Evolutionary conservation across 2,888 invertebrate genomes (phyloP).

Genomic region (Heterodera filipjevi): DNA sequence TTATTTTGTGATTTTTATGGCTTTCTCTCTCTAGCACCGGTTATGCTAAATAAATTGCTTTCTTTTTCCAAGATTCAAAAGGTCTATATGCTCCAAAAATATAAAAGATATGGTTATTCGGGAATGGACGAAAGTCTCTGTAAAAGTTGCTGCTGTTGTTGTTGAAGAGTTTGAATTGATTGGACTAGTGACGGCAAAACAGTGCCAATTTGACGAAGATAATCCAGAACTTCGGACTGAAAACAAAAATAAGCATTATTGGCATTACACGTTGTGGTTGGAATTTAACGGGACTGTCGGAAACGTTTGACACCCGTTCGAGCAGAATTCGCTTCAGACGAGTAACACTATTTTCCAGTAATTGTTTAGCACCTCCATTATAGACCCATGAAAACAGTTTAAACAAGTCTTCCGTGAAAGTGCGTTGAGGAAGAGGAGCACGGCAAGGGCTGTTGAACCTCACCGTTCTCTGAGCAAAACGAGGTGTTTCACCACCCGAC

Average conservation of each 20-base stretch:
- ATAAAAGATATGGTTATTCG: neutral
- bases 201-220: slow-evolving; percentile 48
- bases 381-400: neutral
- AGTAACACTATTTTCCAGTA: slow-evolving; percentile 36
- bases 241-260: slow-evolving; percentile 27
- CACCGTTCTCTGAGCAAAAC: neutral
- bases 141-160: slow-evolving; percentile 15
- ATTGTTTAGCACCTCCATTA: slow-evolving; percentile 46
- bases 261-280: slow-evolving; percentile 17
- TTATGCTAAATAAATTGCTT: no score
- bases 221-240: slow-evolving; percentile 50
- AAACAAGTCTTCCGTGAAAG: slow-evolving; percentile 20
- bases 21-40: neutral
- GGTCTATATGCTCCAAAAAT: neutral
- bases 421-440: neutral
- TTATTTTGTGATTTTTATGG: neutral
- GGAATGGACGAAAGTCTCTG: slow-evolving; percentile 9
- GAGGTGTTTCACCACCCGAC: neutral
- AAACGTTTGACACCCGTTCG: slow-evolving; percentile 22
- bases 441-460: neutral
- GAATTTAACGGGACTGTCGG: slow-evolving; percentile 25
- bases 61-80: no score
- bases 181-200: slow-evolving; percentile 33
- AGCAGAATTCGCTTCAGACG: neutral
- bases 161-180: slow-evolving; percentile 30